These are phyloP conservation scores for Nothocercus nigrocapillus DNA, from an alignment of 2,113 vertebrate species.

Conservation along the genomic window DNA sequence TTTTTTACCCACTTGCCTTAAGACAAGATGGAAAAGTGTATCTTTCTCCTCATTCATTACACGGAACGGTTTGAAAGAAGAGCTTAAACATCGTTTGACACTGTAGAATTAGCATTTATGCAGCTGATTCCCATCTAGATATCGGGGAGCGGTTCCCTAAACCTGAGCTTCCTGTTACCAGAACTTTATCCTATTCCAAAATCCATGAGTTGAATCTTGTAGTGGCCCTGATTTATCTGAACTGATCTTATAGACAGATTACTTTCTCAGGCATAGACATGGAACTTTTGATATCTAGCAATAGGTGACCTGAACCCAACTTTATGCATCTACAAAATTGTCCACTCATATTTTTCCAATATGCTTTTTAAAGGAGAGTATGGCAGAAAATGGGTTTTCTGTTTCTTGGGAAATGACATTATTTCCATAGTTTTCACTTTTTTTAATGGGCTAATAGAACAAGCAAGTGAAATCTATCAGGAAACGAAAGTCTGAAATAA, in stretches of 20 bases:
- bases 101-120: not conserved
- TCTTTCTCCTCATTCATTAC: not conserved
- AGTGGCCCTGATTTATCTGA: not conserved
- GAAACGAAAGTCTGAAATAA: slow-evolving; percentile 8
- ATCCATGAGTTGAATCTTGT: not conserved
- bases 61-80: not conserved
- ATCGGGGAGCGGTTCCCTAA: not conserved
- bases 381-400: not conserved
- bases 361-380: not conserved
- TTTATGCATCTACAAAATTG: not conserved
- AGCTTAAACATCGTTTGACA: not conserved
- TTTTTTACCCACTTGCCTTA: not conserved
- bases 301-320: not conserved
- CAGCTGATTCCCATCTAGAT: not conserved
- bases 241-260: not conserved
- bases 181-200: not conserved
- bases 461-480: not conserved
- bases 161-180: not conserved
- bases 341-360: not conserved
- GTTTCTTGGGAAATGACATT: not conserved
- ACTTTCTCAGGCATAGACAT: not conserved
- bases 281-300: not conserved
- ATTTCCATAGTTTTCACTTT: not conserved
- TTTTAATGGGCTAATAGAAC: not conserved
- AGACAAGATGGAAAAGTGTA: not conserved